Conservation (phyloP, 2,797 vertebrate species). For the Labroides dimidiatus region DNA sequence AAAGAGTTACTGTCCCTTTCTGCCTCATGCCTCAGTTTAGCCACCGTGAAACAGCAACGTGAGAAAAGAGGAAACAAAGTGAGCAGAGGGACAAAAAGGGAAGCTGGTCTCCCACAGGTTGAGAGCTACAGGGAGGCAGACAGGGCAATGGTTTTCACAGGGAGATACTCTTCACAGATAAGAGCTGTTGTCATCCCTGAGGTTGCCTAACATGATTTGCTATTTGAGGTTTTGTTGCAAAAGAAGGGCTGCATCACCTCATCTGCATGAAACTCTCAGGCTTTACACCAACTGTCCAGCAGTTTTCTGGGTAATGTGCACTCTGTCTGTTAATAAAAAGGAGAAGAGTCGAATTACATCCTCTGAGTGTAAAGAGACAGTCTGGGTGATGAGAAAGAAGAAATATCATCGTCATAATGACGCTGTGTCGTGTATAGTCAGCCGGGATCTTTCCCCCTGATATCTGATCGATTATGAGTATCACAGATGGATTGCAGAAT, state of each 20-base stretch:
- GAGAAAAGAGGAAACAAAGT: conserved; percentile 67
- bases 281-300: background rate
- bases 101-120: conserved; percentile 50
- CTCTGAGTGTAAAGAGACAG: conserved; percentile 19
- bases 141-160: conserved; percentile 35
- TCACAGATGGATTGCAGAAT: background rate
- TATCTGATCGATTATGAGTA: conserved; percentile 2
- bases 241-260: conserved; percentile 34
- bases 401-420: conserved; percentile 4
- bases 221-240: conserved; percentile 55
- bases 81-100: conserved; percentile 44
- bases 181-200: conserved; percentile 49
- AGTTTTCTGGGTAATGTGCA: conserved; percentile 9
- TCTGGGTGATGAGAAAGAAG: conserved; percentile 1
- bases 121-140: conserved; percentile 27
- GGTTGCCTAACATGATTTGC: conserved; percentile 48
- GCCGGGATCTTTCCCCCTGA: background rate
- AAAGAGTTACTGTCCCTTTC: conserved; percentile 30
- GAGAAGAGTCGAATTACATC: conserved; percentile 24
- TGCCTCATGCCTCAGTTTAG: conserved; percentile 30
- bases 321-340: conserved; percentile 6
- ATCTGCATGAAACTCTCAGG: conserved; percentile 10
- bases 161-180: conserved; percentile 49
- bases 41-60: conserved; percentile 58
- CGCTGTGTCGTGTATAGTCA: conserved; percentile 5